These are phyloP conservation scores for Marisa cornuarietis DNA, from an alignment of 1,140 invertebrate genomes.

Conservation along the genomic window DNA sequence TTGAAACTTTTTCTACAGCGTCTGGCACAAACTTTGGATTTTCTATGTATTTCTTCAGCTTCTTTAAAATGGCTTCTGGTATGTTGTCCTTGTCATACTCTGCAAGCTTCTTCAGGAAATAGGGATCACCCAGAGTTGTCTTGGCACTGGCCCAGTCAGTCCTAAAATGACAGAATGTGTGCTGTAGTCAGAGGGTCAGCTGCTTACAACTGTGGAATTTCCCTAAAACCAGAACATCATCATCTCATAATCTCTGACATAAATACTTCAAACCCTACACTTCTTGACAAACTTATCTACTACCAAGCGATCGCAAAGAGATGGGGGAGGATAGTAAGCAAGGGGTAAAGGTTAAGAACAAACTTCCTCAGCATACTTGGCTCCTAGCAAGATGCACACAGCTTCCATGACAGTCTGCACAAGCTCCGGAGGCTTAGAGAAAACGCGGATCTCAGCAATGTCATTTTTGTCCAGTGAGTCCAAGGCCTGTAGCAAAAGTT, in stretches of 20 bases:
- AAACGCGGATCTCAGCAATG: slow-evolving; percentile 88
- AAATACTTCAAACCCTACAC: neutral
- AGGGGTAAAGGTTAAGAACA: too few relatives aligned
- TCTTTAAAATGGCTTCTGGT: slow-evolving; percentile 79
- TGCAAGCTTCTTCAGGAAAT: slow-evolving; percentile 64
- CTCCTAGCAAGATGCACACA: slow-evolving; percentile 82
- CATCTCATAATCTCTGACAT: neutral
- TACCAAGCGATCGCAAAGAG: too few relatives aligned
- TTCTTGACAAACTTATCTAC: too few relatives aligned
- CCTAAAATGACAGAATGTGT: slow-evolving; percentile 31
- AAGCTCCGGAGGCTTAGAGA: slow-evolving; percentile 75
- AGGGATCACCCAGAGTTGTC: slow-evolving; percentile 60
- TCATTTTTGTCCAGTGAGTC: slow-evolving; percentile 88
- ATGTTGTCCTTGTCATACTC: slow-evolving; percentile 82
- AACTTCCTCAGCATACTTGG: slow-evolving; percentile 73
- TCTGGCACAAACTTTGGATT: slow-evolving; percentile 70
- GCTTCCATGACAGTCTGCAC: slow-evolving; percentile 79
- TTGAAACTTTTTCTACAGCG: slow-evolving; percentile 67
- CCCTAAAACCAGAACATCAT: neutral
- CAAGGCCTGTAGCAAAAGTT: slow-evolving; percentile 73
- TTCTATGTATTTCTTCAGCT: slow-evolving; percentile 73
- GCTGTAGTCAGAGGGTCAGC: neutral
- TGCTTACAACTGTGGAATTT: neutral
- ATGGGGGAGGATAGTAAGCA: neutral
- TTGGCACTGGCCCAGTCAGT: slow-evolving; percentile 66